Evolutionary conservation across 2,888 invertebrate species (phyloP), one percentile per base, ranked within the genome.

Genomic region (Synanthedon tipuliformis): DNA sequence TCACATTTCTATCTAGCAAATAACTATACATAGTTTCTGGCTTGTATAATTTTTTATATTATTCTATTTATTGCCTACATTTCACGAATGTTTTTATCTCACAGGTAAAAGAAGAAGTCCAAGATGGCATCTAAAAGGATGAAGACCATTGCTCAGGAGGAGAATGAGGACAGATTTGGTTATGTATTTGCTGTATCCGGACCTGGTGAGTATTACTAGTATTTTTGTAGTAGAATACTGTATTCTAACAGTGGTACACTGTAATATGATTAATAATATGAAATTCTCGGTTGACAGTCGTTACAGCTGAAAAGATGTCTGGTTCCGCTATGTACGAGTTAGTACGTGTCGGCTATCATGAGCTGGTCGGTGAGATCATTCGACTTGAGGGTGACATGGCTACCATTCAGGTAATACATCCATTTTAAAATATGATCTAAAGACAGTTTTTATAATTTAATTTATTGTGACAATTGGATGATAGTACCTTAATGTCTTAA

Each of bases 321-420:
- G 99, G 99, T 58, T 95, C 99, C 34, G 99, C 99, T 91, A 99
- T 99, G 98, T 99, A 99, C 93, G 99, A 99, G 89, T 85, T 99
- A 89, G 99, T 99, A 60, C 93, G 99, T 66, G 99, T 99, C 48
- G 99, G 99, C 1, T 98, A 99, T 88, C 92, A 93, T 66, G 98
- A 99, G 85, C 89, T 99, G 71, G 99, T 99, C 13, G 99, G 99
- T 61, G 99, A 99, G 90, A 99, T 99, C 87, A 99, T 99, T 88
- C 94, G 99, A 87, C 91, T 99, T 59, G 99, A 99, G 88, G 98
- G 98, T 56, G 99, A 99, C 87, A 95, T 98, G 94, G 99, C 99
- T 57, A 99, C 99, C 65, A 99, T 99, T 83, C 99, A 99, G 92
- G 99, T 96, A 89, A 34, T 34, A 34, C 34, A 34, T 34, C 34